Evolutionary conservation across 2,888 invertebrate species (phyloP).

Genomic region (Meghimatium bilineatum): DNA sequence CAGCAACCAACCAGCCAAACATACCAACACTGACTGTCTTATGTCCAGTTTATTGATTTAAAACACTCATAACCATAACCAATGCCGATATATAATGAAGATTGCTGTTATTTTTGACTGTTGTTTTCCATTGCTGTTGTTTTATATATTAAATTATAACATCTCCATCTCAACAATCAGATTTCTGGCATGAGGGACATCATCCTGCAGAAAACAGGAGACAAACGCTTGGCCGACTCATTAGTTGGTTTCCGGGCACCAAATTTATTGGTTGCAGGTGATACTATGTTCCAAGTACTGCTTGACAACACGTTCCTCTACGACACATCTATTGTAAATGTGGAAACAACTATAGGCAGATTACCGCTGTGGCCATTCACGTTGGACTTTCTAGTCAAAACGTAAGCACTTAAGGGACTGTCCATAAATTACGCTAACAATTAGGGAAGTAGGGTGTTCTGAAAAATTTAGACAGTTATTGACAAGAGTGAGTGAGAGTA

Average conservation of each 20-base stretch:
- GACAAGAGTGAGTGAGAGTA: too few relatives aligned
- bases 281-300: slow-evolving; percentile 93
- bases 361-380: slow-evolving; percentile 97
- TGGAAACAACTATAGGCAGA: slow-evolving; percentile 88
- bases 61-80: too few relatives aligned
- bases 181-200: not conserved
- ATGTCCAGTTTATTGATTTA: too few relatives aligned
- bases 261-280: slow-evolving; percentile 89
- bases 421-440: too few relatives aligned
- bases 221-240: slow-evolving; percentile 83
- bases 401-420: not conserved
- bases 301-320: slow-evolving; percentile 94
- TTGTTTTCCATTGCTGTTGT: too few relatives aligned
- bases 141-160: too few relatives aligned
- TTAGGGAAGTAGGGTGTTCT: too few relatives aligned
- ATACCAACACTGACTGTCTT: too few relatives aligned
- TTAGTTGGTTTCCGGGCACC: slow-evolving; percentile 93
- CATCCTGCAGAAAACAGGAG: not conserved
- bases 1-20: too few relatives aligned
- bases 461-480: too few relatives aligned
- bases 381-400: slow-evolving; percentile 81
- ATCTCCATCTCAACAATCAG: not conserved
- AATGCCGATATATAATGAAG: too few relatives aligned
- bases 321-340: slow-evolving; percentile 93
- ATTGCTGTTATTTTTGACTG: too few relatives aligned